Conservation (phyloP, 2,797 vertebrate species). For the Hipposideros larvatus region DNA sequence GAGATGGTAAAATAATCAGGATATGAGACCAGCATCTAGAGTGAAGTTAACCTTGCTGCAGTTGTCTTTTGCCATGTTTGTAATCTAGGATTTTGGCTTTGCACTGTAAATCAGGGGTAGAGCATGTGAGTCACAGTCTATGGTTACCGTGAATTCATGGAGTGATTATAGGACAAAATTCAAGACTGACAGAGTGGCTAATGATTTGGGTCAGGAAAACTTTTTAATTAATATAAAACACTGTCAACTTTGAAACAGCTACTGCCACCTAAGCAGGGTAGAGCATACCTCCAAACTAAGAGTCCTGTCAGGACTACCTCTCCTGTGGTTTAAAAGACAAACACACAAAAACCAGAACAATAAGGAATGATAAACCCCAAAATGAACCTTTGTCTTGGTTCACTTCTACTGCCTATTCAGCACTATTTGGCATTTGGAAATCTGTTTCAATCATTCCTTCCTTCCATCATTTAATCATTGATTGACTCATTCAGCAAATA, state of each 20-base stretch:
- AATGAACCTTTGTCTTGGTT: neutral
- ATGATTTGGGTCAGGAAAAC: neutral
- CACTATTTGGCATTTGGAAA: neutral
- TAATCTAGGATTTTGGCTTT: neutral
- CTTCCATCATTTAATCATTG: neutral
- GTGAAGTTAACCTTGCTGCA: neutral
- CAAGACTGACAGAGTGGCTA: neutral
- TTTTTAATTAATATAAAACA: neutral
- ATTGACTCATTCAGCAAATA: slow-evolving; percentile 3
- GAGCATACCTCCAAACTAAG: neutral
- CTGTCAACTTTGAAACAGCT: neutral
- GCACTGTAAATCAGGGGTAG: neutral
- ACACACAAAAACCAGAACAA: neutral
- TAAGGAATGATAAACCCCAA: neutral
- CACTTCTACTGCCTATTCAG: neutral
- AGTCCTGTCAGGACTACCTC: neutral
- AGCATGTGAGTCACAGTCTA: neutral
- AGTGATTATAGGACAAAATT: neutral
- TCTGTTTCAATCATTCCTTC: neutral
- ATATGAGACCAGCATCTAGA: neutral
- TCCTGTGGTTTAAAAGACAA: slow-evolving; percentile 7
- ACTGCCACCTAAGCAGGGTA: neutral
- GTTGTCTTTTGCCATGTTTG: neutral
- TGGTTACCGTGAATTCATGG: neutral
- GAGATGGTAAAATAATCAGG: neutral